Evolutionary conservation across 2,888 invertebrate genomes (phyloP).

Genomic region (Zaprionus bogoriensis): DNA sequence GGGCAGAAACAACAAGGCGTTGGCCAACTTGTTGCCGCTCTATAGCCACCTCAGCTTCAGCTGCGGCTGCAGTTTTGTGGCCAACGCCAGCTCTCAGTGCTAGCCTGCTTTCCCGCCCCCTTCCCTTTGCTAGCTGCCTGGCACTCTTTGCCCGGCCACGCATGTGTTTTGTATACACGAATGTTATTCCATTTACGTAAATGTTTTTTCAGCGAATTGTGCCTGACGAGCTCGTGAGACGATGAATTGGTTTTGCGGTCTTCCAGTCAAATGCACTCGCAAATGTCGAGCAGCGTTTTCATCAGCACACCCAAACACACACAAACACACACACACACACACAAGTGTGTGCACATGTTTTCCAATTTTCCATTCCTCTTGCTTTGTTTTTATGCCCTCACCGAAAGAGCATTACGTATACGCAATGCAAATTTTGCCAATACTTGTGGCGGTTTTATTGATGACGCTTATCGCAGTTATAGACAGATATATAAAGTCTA

Average conservation of each 20-base stretch:
- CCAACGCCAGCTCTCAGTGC: too few relatives aligned
- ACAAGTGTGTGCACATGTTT: not conserved
- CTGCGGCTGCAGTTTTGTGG: constrained; percentile 32
- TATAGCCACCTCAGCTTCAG: too few relatives aligned
- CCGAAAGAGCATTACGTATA: not conserved
- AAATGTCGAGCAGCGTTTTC: constrained; percentile 39
- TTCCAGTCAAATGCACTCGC: constrained; percentile 65
- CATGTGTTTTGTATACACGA: constrained; percentile 30
- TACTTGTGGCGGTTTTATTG: not conserved
- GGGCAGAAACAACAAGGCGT: constrained; percentile 3
- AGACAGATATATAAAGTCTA: too few relatives aligned
- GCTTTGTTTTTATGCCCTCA: not conserved
- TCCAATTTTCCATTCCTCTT: not conserved
- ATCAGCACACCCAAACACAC: not conserved
- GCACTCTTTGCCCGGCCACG: not conserved
- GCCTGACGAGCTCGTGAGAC: constrained; percentile 23
- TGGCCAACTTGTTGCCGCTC: constrained; percentile 47
- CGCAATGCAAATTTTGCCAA: not conserved
- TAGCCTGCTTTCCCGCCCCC: not conserved
- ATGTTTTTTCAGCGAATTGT: constrained; percentile 29
- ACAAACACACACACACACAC: not conserved
- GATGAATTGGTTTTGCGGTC: constrained; percentile 70
- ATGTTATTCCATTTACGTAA: constrained; percentile 48
- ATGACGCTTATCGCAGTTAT: not conserved
- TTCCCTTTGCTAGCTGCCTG: not conserved